phyloP scores from a whole-genome alignment of 2,888 invertebrate species.

The Luperina testacea region DNA sequence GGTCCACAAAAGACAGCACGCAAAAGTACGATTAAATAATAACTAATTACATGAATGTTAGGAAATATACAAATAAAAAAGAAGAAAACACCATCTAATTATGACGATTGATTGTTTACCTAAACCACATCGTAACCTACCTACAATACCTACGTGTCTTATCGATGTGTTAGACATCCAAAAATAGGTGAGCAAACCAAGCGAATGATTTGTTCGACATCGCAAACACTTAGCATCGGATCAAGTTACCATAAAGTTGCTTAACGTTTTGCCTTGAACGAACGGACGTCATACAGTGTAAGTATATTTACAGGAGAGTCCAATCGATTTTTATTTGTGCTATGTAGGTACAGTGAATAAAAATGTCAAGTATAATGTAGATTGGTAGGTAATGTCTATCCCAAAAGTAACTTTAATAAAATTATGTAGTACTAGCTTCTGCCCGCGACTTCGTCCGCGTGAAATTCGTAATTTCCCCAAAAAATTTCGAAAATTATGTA shows the following conservation, averaged over 20 bases:
- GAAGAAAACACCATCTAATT: no score
- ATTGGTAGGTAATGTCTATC: background rate
- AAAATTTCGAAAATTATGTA: no score
- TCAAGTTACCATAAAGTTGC: conserved; percentile 48
- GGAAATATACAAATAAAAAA: no score
- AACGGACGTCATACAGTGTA: conserved; percentile 35
- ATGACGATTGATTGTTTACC: background rate
- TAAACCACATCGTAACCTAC: background rate
- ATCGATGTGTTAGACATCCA: conserved; percentile 1
- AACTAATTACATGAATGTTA: no score
- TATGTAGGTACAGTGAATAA: background rate
- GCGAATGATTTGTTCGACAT: conserved; percentile 44
- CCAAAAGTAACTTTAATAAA: background rate
- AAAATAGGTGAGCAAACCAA: conserved; percentile 37
- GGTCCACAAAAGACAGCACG: no score
- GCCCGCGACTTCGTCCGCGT: no score
- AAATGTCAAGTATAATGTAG: background rate
- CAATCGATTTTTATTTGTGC: conserved; percentile 26
- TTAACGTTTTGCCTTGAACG: conserved; percentile 38
- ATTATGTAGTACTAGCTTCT: no score
- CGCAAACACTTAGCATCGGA: conserved; percentile 46
- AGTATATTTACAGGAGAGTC: conserved; percentile 15
- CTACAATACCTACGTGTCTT: background rate
- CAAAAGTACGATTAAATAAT: no score
- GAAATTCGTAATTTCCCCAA: no score